phyloP scores from a whole-genome alignment of 1,140 invertebrate genomes.

The Tyrophagus putrescentiae region DNA sequence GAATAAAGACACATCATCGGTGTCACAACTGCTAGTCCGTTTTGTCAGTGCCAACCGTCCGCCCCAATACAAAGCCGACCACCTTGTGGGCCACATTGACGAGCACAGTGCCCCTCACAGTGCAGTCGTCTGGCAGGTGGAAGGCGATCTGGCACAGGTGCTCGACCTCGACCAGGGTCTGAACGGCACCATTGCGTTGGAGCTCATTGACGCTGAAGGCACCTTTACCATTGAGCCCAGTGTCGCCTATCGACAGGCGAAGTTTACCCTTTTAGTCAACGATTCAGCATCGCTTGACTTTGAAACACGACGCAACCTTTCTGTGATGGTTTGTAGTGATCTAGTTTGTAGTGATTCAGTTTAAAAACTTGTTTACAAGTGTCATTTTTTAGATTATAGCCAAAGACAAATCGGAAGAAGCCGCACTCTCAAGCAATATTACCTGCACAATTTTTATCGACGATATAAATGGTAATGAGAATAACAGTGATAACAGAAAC shows the following conservation, averaged over 20 bases:
- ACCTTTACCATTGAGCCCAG: constrained; percentile 73
- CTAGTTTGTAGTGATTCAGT: neutral
- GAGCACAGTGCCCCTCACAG: constrained; percentile 55
- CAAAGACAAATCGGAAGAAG: constrained; percentile 40
- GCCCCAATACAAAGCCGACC: constrained; percentile 32
- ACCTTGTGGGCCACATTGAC: constrained; percentile 54
- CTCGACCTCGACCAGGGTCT: constrained; percentile 40
- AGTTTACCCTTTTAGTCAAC: constrained; percentile 64
- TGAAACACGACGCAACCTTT: neutral
- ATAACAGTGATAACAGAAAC: neutral
- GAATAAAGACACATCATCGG: constrained; percentile 20
- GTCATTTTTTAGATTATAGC: constrained; percentile 48
- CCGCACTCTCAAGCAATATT: constrained; percentile 47
- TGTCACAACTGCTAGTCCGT: constrained; percentile 28
- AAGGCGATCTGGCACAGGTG: constrained; percentile 14
- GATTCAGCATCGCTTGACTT: constrained; percentile 42
- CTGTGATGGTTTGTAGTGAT: constrained; percentile 3
- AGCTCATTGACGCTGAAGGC: constrained; percentile 59
- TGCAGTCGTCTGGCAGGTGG: constrained; percentile 23
- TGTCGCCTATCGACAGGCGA: constrained; percentile 61
- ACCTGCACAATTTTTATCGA: constrained; percentile 61
- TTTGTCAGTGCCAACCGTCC: constrained; percentile 29
- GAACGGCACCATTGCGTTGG: constrained; percentile 64
- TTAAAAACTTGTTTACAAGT: constrained; percentile 1
- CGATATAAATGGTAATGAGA: constrained; percentile 54